phyloP scores from a whole-genome alignment of 1,140 invertebrate genomes.

The Drosophila littoralis region DNA sequence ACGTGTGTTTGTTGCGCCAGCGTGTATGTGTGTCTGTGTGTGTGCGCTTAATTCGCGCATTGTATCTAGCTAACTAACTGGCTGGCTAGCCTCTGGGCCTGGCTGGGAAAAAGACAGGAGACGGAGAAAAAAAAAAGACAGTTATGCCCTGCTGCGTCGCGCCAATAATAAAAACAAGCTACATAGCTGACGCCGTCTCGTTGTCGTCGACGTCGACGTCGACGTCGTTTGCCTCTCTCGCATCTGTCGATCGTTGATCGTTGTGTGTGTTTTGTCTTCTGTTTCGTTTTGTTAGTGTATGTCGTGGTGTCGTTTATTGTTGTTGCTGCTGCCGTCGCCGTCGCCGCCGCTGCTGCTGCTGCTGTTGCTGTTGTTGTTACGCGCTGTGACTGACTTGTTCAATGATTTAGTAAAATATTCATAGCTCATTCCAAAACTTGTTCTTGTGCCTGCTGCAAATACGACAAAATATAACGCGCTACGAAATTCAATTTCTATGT shows the following conservation, averaged over 20 bases:
- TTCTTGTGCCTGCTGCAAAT: constrained; percentile 61
- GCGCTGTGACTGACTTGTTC: constrained; percentile 58
- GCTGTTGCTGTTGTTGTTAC: constrained; percentile 53
- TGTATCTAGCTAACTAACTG: constrained; percentile 59
- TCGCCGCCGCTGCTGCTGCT: constrained; percentile 5
- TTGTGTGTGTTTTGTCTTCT: constrained; percentile 51
- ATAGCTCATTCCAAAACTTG: constrained; percentile 63
- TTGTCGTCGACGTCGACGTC: constrained; percentile 36
- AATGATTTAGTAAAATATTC: constrained; percentile 65
- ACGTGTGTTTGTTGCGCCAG: constrained; percentile 10
- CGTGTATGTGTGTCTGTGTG: constrained; percentile 16
- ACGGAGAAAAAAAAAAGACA: constrained; percentile 51
- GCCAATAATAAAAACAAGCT: constrained; percentile 67
- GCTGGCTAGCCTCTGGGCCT: constrained; percentile 44
- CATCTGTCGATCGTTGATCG: constrained; percentile 54
- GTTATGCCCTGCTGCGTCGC: constrained; percentile 65
- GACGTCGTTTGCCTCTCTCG: constrained; percentile 39
- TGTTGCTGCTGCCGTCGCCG: constrained; percentile 14
- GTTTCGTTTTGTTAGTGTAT: constrained; percentile 49
- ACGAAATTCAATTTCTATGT: constrained; percentile 44
- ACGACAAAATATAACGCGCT: constrained; percentile 45
- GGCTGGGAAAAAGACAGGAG: constrained; percentile 34
- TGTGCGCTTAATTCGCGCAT: constrained; percentile 63
- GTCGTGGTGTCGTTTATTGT: constrained; percentile 70
- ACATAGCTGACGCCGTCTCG: constrained; percentile 54